Evolutionary conservation across 1,140 invertebrate species (phyloP).

Genomic region (Prorops nasuta): DNA sequence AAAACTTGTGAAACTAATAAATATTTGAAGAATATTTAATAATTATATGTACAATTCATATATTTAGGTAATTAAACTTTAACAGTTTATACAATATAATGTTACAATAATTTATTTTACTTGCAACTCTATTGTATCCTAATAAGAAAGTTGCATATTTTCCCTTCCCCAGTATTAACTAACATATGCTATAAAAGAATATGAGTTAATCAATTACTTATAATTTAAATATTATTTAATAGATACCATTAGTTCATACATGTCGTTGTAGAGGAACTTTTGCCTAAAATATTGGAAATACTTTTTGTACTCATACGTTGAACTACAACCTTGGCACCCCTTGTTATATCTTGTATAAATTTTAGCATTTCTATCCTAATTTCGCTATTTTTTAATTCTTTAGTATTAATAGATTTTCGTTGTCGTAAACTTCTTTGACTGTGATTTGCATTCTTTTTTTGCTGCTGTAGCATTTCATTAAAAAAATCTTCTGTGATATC

Average conservation of each 20-base stretch:
- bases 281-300: constrained; percentile 28
- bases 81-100: constrained; percentile 13
- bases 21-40: constrained; percentile 1
- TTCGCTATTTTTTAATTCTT: constrained; percentile 6
- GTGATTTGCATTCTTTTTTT: constrained; percentile 12
- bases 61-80: constrained; percentile 15
- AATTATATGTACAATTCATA: constrained; percentile 8
- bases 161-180: too few species aligned
- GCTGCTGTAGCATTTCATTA: constrained; percentile 8
- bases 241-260: constrained; percentile 18
- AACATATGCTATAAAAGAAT: too few species aligned
- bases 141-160: too few species aligned
- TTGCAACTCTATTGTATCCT: neutral
- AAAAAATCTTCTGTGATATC: constrained; percentile 21
- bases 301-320: constrained; percentile 37
- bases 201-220: constrained; percentile 12
- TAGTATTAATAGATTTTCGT: constrained; percentile 3
- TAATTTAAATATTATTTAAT: constrained; percentile 4
- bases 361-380: constrained; percentile 40
- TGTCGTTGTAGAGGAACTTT: constrained; percentile 15
- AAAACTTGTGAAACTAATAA: constrained; percentile 12
- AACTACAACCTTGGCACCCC: constrained; percentile 44
- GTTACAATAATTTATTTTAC: constrained; percentile 12
- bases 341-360: constrained; percentile 45
- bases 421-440: constrained; percentile 10